Conservation (phyloP, 2,113 vertebrate genomes). For the Albula glossodonta region DNA sequence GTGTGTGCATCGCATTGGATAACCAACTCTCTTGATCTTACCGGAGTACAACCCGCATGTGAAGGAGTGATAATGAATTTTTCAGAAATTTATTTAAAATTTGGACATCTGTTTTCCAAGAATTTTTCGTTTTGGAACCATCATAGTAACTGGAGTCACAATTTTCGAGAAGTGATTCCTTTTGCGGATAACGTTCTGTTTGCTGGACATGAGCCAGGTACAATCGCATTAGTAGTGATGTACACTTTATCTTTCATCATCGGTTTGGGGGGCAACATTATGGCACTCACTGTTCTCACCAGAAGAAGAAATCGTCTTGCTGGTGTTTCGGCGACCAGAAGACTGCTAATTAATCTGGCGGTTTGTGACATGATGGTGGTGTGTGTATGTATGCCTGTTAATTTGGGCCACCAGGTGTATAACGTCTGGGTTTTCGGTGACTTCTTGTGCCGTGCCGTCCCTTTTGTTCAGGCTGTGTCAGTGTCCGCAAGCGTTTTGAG, state of each 20-base stretch:
- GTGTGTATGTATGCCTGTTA: conserved; percentile 67
- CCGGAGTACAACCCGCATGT: background rate
- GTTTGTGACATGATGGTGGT: conserved; percentile 70
- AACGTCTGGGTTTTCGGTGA: conserved; percentile 67
- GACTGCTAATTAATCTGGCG: conserved; percentile 62
- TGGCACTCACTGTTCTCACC: conserved; percentile 59
- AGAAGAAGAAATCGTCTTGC: conserved; percentile 52
- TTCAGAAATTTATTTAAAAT: conserved; percentile 46
- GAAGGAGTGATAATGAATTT: conserved; percentile 48
- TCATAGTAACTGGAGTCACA: conserved; percentile 40
- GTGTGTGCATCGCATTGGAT: no score
- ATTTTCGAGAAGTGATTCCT: conserved; percentile 34
- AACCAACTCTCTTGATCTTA: background rate
- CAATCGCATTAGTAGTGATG: conserved; percentile 60
- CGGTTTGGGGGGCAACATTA: conserved; percentile 60
- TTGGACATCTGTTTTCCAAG: conserved; percentile 43
- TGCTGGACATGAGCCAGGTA: conserved; percentile 61
- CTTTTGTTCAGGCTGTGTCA: conserved; percentile 66
- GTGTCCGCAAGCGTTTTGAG: conserved; percentile 66
- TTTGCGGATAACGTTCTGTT: conserved; percentile 57
- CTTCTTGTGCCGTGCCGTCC: conserved; percentile 62
- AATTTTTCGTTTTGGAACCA: conserved; percentile 51
- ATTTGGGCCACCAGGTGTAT: conserved; percentile 64
- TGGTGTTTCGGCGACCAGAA: conserved; percentile 55
- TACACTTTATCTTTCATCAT: conserved; percentile 60